Conservation (phyloP, 2,797 vertebrate genomes). For the Tauraco hartlaubi region DNA sequence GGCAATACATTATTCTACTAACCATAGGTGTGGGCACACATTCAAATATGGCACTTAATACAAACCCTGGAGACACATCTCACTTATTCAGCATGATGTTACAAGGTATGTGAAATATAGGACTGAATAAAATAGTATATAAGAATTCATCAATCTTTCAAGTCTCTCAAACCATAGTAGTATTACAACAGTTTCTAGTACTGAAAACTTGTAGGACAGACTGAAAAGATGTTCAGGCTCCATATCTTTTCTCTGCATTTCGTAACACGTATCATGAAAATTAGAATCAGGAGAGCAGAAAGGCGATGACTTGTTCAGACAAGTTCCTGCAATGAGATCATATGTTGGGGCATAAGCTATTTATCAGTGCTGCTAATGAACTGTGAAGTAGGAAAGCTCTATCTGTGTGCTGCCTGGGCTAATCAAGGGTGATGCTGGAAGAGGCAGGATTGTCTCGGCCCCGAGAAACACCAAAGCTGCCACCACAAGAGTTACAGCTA, state of each 20-base stretch:
- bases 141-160: not conserved
- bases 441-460: not conserved
- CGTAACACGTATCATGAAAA: not conserved
- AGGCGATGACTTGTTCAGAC: not conserved
- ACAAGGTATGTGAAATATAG: not conserved
- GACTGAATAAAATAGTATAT: not conserved
- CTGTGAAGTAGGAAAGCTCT: not conserved
- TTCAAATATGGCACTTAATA: conserved; percentile 29
- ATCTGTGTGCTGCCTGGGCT: not conserved
- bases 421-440: not conserved
- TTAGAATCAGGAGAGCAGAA: not conserved
- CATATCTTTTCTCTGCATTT: not conserved
- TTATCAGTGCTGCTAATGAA: not conserved
- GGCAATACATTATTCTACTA: not conserved
- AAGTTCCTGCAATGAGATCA: not conserved
- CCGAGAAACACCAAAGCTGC: not conserved
- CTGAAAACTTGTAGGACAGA: not conserved
- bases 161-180: not conserved
- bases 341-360: not conserved
- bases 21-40: not conserved
- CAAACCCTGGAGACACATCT: not conserved
- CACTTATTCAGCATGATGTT: not conserved
- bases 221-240: not conserved
- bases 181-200: not conserved
- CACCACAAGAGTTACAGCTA: not conserved